Percentiles rank a stretch among this genome's conserved stretches.
Evolutionary conservation across 2,888 invertebrate genomes (phyloP).

Genomic region (Dilophus febrilis): DNA sequence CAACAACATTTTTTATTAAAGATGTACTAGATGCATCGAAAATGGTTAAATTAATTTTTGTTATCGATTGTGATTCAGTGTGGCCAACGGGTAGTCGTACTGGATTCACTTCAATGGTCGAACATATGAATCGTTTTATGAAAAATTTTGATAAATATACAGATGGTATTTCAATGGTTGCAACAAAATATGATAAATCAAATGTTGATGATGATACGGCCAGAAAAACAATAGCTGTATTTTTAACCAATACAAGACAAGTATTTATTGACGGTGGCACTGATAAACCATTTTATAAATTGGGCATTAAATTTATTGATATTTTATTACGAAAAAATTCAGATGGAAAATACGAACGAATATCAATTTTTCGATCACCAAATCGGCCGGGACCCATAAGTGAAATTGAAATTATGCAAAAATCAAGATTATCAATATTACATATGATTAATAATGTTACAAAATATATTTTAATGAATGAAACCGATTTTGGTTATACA

Average conservation of each 20-base stretch:
- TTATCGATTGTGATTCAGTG: constrained; percentile 8
- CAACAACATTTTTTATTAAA: constrained; percentile 18
- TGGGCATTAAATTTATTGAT: background rate
- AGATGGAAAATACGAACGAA: background rate
- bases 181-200: too few relatives aligned
- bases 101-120: too few relatives aligned
- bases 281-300: constrained; percentile 1
- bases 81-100: too few relatives aligned
- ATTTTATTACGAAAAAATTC: background rate
- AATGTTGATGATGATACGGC: background rate
- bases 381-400: background rate
- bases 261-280: background rate
- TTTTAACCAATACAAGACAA: background rate
- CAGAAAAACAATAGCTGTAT: background rate
- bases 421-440: too few relatives aligned
- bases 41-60: constrained; percentile 16
- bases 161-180: too few relatives aligned
- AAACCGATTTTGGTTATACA: too few relatives aligned
- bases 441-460: too few relatives aligned
- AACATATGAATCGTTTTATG: too few relatives aligned
- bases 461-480: too few relatives aligned
- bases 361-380: constrained; percentile 5
- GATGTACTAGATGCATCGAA: constrained; percentile 13
- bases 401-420: background rate
- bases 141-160: too few relatives aligned